A percentile compares a stretch with the other conserved stretches of the same genome.
Conservation (phyloP, 2,888 invertebrate genomes). For the Leucoma salicis region DNA sequence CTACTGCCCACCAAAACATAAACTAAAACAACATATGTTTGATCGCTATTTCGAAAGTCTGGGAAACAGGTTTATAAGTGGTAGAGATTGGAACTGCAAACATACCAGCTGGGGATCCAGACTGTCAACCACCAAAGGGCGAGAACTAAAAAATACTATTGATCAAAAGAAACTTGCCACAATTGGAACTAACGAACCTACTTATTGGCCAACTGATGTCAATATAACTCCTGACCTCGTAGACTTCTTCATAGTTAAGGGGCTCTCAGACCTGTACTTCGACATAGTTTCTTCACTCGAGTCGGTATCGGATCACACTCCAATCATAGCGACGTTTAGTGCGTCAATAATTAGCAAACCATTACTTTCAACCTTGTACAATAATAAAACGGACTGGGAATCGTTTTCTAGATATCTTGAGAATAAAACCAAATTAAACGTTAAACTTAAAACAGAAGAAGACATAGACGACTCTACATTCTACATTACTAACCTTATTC, state of each 20-base stretch:
- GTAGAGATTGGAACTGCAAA: conserved; percentile 23
- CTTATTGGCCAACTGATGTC: conserved; percentile 16
- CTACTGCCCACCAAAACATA: conserved; percentile 23
- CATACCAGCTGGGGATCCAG: conserved; percentile 23
- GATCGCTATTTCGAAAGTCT: conserved; percentile 7
- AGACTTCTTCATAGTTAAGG: conserved; percentile 14
- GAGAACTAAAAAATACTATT: conserved; percentile 11
- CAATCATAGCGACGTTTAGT: conserved; percentile 8
- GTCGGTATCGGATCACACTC: conserved; percentile 6
- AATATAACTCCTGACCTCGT: conserved; percentile 6
- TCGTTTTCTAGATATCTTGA: conserved; percentile 15
- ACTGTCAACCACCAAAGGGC: conserved; percentile 14
- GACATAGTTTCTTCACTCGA: conserved; percentile 3
- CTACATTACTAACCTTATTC: too few species aligned
- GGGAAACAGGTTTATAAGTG: conserved; percentile 12
- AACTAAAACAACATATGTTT: conserved; percentile 6
- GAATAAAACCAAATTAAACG: conserved; percentile 8
- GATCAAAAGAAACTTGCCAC: conserved; percentile 10
- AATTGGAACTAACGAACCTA: conserved; percentile 23
- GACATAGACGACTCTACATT: conserved; percentile 23
- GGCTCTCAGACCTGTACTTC: conserved; percentile 5
- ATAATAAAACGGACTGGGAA: conserved; percentile 23
- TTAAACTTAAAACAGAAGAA: conserved; percentile 14
- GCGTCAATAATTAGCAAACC: too few species aligned
- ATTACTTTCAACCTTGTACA: conserved; percentile 3